Conservation (phyloP, 2,888 invertebrate genomes). For the Oligia strigilis region DNA sequence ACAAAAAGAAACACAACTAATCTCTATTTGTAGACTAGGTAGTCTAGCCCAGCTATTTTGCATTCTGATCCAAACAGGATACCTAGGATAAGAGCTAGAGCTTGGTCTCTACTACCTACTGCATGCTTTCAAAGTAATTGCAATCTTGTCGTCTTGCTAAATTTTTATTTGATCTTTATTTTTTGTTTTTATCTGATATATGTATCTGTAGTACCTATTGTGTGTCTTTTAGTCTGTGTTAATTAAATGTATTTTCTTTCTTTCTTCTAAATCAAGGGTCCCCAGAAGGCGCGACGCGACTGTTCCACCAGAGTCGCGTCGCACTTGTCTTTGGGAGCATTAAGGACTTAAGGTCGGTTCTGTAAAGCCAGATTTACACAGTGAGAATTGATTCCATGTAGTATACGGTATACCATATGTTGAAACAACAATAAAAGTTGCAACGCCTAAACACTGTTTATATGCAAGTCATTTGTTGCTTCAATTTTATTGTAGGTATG, state of each 20-base stretch:
- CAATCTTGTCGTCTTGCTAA: conserved; percentile 7
- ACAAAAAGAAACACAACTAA: conserved; percentile 49
- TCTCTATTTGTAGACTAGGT: conserved; percentile 56
- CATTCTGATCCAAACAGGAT: conserved; percentile 55
- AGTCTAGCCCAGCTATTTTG: conserved; percentile 57
- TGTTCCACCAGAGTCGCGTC: background rate
- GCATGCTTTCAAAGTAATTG: conserved; percentile 5
- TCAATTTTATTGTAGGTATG: no score
- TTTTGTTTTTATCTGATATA: no score
- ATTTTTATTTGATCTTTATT: no score
- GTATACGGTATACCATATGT: background rate
- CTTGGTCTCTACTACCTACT: conserved; percentile 15
- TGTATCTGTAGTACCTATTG: no score
- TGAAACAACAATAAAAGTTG: background rate
- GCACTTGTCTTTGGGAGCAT: background rate
- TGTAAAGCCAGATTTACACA: background rate
- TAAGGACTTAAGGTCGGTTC: background rate
- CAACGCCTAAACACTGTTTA: background rate
- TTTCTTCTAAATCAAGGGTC: background rate
- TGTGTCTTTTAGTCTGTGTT: no score
- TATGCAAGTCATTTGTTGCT: no score
- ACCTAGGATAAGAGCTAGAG: conserved; percentile 33
- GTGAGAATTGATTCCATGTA: background rate
- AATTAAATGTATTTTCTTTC: no score
- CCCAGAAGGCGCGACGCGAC: background rate